phyloP scores from a whole-genome alignment of 2,797 vertebrate genomes.

The Etheostoma nigrum region DNA sequence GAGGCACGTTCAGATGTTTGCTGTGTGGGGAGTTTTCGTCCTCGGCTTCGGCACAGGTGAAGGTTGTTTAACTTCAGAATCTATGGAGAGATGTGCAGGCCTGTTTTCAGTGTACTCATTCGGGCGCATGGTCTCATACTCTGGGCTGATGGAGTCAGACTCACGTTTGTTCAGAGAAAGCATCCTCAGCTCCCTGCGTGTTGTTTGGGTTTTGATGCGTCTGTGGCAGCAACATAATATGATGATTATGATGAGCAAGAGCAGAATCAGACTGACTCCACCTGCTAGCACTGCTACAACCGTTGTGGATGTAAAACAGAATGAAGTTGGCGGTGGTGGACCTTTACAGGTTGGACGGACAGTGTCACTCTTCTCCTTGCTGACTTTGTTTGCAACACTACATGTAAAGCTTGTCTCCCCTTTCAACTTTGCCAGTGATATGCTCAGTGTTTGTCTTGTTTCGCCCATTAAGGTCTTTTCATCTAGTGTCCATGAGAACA shows the following conservation, averaged over 20 bases:
- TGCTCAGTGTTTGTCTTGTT: constrained; percentile 51
- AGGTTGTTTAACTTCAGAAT: constrained; percentile 20
- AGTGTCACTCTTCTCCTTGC: constrained; percentile 52
- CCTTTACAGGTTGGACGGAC: constrained; percentile 52
- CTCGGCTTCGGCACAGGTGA: constrained; percentile 81
- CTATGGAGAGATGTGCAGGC: neutral
- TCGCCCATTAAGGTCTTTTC: constrained; percentile 48
- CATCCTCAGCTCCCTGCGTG: constrained; percentile 30
- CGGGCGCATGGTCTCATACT: constrained; percentile 64
- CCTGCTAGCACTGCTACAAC: constrained; percentile 38
- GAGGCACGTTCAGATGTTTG: constrained; percentile 36
- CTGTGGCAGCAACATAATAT: constrained; percentile 36
- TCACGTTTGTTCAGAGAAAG: constrained; percentile 25
- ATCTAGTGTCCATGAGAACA: constrained; percentile 65
- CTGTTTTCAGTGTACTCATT: constrained; percentile 19
- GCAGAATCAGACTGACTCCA: constrained; percentile 50
- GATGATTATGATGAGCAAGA: constrained; percentile 53
- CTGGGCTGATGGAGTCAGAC: neutral
- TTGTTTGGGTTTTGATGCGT: constrained; percentile 6
- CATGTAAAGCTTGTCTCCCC: constrained; percentile 55
- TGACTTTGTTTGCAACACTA: constrained; percentile 58
- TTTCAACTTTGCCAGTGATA: constrained; percentile 48
- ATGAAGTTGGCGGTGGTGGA: neutral
- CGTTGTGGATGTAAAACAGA: constrained; percentile 47
- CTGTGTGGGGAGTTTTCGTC: constrained; percentile 53